Conservation (phyloP, 2,113 vertebrate genomes). For the Sylvietta virens region DNA sequence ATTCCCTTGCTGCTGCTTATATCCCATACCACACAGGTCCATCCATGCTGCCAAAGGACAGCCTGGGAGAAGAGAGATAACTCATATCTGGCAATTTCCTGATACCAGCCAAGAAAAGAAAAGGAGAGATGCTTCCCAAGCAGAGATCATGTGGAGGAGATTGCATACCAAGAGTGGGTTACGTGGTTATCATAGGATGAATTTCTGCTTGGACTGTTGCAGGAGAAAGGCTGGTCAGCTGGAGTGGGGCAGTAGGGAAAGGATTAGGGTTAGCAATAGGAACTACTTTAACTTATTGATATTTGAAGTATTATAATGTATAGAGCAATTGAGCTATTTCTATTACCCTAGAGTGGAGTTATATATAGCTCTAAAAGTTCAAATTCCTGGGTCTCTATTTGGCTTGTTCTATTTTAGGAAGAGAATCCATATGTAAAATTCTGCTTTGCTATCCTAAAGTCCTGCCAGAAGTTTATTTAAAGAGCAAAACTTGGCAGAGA, state of each 20-base stretch:
- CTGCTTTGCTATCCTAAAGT: not conserved
- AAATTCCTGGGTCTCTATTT: not conserved
- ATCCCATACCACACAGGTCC: not conserved
- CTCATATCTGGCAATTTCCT: not conserved
- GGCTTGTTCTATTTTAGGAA: not conserved
- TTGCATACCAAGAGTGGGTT: not conserved
- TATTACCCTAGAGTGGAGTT: not conserved
- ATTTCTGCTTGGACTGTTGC: not conserved
- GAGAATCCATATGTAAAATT: not conserved
- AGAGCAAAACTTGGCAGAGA: not conserved
- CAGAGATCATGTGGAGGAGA: not conserved
- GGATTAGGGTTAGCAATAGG: not conserved
- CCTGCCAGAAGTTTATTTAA: slow-evolving; percentile 11
- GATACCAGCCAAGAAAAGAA: not conserved
- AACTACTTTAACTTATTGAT: not conserved
- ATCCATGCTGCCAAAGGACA: not conserved
- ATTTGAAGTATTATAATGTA: not conserved
- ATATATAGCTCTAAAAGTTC: not conserved
- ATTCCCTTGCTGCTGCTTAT: not conserved
- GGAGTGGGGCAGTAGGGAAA: not conserved
- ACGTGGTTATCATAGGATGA: not conserved
- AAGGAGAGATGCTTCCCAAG: not conserved
- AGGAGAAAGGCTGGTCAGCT: not conserved
- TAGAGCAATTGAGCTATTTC: not conserved
- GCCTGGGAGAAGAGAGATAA: not conserved